phyloP scores from a whole-genome alignment of 2,797 vertebrate species.

The Neosilurus hyrtlii region DNA sequence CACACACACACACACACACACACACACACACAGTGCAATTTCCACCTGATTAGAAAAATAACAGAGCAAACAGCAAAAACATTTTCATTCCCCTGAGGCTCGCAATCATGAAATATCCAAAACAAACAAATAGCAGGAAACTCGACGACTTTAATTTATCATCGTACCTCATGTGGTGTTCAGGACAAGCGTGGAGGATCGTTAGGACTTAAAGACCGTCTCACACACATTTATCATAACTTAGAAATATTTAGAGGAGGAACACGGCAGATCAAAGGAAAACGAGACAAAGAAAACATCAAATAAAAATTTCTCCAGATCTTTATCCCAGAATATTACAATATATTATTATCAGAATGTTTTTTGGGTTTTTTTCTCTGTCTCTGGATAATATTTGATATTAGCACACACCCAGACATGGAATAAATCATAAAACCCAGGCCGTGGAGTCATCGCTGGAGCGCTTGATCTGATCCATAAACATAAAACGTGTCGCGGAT shows the following conservation, averaged over 20 bases:
- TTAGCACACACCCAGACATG: neutral
- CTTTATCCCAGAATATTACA: too few species aligned
- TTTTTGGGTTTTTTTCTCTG: neutral
- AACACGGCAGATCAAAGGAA: neutral
- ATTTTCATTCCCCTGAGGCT: conserved; percentile 4
- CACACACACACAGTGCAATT: conserved; percentile 2
- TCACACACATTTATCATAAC: neutral
- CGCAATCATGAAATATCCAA: conserved; percentile 18
- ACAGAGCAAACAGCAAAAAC: conserved; percentile 16
- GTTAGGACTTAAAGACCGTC: neutral
- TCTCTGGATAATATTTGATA: neutral
- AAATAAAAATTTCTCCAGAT: too few species aligned
- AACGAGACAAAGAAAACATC: too few species aligned
- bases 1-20: conserved; percentile 10
- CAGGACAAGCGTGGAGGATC: neutral
- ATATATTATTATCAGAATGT: too few species aligned
- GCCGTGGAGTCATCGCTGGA: neutral
- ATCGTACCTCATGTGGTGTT: neutral
- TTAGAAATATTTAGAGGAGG: neutral
- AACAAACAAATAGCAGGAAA: conserved; percentile 20
- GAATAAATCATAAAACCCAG: neutral
- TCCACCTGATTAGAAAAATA: conserved; percentile 9
- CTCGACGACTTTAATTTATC: neutral
- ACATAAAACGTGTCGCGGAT: conserved; percentile 12
- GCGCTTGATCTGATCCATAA: neutral